These are phyloP conservation scores for Phymorhynchus buccinoides DNA, from an alignment of 1,140 invertebrate genomes.

Conservation along the genomic window DNA sequence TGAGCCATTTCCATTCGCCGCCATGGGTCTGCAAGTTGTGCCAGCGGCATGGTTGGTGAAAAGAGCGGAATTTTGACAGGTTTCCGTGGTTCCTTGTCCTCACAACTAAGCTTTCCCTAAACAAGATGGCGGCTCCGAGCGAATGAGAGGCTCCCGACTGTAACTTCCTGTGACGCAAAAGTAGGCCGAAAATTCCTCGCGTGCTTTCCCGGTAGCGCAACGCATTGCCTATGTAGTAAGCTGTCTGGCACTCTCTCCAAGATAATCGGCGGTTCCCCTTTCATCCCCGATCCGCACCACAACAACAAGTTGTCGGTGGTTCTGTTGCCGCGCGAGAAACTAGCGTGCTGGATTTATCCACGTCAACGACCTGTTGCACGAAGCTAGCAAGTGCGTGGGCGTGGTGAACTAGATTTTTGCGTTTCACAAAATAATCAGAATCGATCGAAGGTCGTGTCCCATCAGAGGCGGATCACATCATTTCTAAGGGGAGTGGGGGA, in stretches of 20 bases:
- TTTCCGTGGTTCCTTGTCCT: constrained; percentile 38
- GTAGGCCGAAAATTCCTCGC: constrained; percentile 34
- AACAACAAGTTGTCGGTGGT: neutral
- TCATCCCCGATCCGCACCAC: neutral
- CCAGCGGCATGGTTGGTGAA: constrained; percentile 70
- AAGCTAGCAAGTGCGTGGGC: neutral
- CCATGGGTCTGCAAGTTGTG: constrained; percentile 71
- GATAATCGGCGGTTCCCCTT: neutral
- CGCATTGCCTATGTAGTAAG: constrained; percentile 11
- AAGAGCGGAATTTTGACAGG: constrained; percentile 65
- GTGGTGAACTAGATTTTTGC: too few relatives aligned
- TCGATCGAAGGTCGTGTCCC: neutral
- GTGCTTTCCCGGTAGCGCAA: constrained; percentile 28
- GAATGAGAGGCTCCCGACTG: constrained; percentile 49
- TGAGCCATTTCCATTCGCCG: constrained; percentile 68
- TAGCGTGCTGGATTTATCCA: neutral
- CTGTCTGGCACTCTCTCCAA: neutral
- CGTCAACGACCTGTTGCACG: neutral
- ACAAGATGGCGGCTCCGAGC: constrained; percentile 59
- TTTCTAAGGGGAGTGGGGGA: too few relatives aligned
- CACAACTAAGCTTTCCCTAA: constrained; percentile 44
- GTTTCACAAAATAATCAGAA: neutral
- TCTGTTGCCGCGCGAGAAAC: neutral
- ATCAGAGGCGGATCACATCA: too few relatives aligned
- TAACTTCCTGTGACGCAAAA: constrained; percentile 51